phyloP scores from a whole-genome alignment of 2,797 vertebrate species.

The Gila robusta region DNA sequence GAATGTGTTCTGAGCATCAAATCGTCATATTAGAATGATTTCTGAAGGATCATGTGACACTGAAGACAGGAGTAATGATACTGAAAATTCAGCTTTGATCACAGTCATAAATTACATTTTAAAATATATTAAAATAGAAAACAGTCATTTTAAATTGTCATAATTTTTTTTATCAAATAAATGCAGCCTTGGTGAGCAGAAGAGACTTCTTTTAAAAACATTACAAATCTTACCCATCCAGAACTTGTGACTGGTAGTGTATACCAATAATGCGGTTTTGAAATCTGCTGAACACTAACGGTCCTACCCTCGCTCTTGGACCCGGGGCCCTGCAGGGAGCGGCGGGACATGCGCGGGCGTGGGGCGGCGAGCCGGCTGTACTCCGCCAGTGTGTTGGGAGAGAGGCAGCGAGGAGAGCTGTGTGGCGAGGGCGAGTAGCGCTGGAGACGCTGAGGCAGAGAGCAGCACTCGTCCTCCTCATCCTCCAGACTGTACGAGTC shows the following conservation, averaged over 20 bases:
- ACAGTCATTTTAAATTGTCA: too few relatives aligned
- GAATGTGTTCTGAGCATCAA: too few relatives aligned
- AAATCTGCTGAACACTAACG: not conserved
- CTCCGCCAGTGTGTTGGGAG: constrained; percentile 80
- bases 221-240: too few relatives aligned
- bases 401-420: constrained; percentile 89
- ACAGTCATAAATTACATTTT: too few relatives aligned
- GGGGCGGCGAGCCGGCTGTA: constrained; percentile 72
- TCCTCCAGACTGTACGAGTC: constrained; percentile 92
- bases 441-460: constrained; percentile 78
- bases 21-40: too few relatives aligned
- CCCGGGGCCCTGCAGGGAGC: constrained; percentile 82
- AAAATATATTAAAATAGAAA: too few relatives aligned
- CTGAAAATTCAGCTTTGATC: too few relatives aligned
- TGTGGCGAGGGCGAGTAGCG: constrained; percentile 88
- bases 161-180: too few relatives aligned
- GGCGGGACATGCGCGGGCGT: constrained; percentile 81
- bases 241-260: not conserved
- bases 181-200: too few relatives aligned
- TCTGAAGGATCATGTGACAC: too few relatives aligned
- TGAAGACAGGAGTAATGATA: too few relatives aligned
- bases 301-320: constrained; percentile 86
- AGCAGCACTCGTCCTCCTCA: constrained; percentile 85
- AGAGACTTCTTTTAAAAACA: too few relatives aligned
- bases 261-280: not conserved